Evolutionary conservation across 2,797 vertebrate genomes (phyloP).

Genomic region (Agapornis canus): DNA sequence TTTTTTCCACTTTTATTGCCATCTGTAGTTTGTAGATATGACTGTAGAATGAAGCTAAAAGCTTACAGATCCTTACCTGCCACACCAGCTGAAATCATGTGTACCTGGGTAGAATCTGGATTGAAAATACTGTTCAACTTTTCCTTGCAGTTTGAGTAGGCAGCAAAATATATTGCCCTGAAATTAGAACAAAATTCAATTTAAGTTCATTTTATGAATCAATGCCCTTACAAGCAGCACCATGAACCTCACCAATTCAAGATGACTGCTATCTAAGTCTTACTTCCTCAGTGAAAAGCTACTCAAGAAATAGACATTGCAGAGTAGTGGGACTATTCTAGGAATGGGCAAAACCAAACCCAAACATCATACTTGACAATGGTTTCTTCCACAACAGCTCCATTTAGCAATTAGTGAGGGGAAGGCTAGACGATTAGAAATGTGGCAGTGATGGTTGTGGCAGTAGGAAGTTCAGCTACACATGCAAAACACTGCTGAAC

Average conservation of each 20-base stretch:
- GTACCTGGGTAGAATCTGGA: constrained; percentile 94
- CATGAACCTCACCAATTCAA: not conserved
- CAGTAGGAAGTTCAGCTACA: not conserved
- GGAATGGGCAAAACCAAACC: not conserved
- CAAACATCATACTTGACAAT: not conserved
- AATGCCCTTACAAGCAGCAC: fast-evolving
- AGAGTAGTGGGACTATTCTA: not conserved
- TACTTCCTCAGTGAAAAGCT: not conserved
- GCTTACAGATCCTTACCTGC: constrained; percentile 89
- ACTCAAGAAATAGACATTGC: not conserved
- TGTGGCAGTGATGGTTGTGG: not conserved
- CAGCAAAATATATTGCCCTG: constrained; percentile 98
- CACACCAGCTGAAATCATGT: constrained; percentile 96
- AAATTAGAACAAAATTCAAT: constrained; percentile 36
- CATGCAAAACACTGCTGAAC: not conserved
- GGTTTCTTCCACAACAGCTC: not conserved
- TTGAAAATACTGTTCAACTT: constrained; percentile 90
- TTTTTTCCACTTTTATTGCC: not conserved
- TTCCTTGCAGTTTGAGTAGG: constrained; percentile 97
- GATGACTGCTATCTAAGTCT: not conserved
- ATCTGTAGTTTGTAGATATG: not conserved
- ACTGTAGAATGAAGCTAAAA: constrained; percentile 22
- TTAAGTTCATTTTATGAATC: not conserved
- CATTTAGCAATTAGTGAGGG: not conserved
- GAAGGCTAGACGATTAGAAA: not conserved